Percentiles rank a stretch among this genome's conserved stretches.
Conservation (phyloP, 2,113 vertebrate genomes). For the Grallaria varia region DNA sequence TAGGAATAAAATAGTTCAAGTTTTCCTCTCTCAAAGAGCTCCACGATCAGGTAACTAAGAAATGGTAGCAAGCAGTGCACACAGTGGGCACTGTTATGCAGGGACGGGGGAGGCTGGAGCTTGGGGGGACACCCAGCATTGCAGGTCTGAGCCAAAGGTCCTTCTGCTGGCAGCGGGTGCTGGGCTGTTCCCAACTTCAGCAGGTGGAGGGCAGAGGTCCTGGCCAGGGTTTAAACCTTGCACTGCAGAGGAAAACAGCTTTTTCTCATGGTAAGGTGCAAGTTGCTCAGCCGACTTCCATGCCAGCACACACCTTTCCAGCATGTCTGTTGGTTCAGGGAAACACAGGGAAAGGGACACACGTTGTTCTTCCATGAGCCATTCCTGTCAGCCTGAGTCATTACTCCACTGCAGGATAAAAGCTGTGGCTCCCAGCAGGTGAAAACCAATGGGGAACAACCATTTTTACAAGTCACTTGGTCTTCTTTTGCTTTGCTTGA, state of each 20-base stretch:
- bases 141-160: background rate
- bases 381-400: background rate
- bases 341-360: background rate
- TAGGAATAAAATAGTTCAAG: background rate
- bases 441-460: background rate
- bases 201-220: background rate
- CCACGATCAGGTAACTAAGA: background rate
- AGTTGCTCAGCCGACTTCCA: background rate
- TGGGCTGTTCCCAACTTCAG: background rate
- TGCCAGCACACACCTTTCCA: background rate
- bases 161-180: background rate
- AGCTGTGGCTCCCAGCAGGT: background rate
- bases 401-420: background rate
- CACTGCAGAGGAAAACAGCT: background rate
- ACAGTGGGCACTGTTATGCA: rapidly evolving
- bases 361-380: background rate
- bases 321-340: background rate
- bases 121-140: background rate
- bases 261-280: background rate
- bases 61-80: background rate
- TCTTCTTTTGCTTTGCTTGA: background rate
- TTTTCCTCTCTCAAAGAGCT: background rate
- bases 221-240: background rate
- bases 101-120: background rate
- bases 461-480: background rate